A percentile compares a stretch with the other conserved stretches of the same genome.
These are phyloP conservation scores for Hyposoter dolosus DNA, from an alignment of 2,888 invertebrate genomes.

Conservation along the genomic window DNA sequence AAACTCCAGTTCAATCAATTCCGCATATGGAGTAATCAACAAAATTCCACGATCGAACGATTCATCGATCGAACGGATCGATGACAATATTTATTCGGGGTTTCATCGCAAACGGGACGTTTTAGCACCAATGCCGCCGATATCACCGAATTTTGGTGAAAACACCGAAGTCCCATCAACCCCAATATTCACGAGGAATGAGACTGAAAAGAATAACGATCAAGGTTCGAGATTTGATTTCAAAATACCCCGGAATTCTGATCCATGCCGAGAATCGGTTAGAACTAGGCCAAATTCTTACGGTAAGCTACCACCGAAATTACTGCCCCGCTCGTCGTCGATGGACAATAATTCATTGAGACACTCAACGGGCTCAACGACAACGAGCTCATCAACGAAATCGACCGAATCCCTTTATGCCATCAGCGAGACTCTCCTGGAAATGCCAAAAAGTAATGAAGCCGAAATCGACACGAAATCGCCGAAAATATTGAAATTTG, in stretches of 20 bases:
- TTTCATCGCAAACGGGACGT: conserved; percentile 76
- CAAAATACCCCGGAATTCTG: conserved; percentile 50
- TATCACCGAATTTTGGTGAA: conserved; percentile 76
- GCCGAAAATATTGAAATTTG: conserved; percentile 21
- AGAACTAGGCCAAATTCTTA: conserved; percentile 76
- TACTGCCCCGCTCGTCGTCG: conserved; percentile 79
- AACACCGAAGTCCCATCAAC: conserved; percentile 56
- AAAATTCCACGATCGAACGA: conserved; percentile 73
- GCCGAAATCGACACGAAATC: conserved; percentile 16
- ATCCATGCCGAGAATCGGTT: conserved; percentile 33
- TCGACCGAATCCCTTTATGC: conserved; percentile 81
- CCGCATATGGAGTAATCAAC: conserved; percentile 78
- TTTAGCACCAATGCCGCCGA: conserved; percentile 81
- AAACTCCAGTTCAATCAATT: conserved; percentile 67
- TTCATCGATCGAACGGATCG: conserved; percentile 32
- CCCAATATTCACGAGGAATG: conserved; percentile 22
- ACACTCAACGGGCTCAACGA: conserved; percentile 80
- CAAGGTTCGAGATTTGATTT: conserved; percentile 61
- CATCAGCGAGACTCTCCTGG: conserved; percentile 76
- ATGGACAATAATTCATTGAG: conserved; percentile 78
- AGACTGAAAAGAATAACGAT: conserved; percentile 35
- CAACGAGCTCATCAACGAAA: conserved; percentile 78
- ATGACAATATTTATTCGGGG: conserved; percentile 69
- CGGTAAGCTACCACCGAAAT: conserved; percentile 78
- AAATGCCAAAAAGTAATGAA: conserved; percentile 56